These are phyloP conservation scores for Ostrea denselamellosa DNA, from an alignment of 1,140 invertebrate genomes.

Conservation along the genomic window DNA sequence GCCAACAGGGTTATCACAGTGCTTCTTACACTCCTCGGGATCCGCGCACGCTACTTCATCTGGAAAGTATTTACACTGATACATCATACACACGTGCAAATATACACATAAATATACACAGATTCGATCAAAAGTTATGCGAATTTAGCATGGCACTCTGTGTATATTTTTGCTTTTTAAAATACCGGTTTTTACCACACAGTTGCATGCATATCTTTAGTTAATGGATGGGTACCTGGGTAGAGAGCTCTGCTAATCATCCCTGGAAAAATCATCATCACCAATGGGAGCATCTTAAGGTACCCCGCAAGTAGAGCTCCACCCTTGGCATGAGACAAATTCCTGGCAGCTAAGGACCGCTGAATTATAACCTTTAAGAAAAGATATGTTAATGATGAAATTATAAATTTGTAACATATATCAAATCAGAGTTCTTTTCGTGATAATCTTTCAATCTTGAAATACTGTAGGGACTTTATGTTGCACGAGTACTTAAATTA, in stretches of 20 bases:
- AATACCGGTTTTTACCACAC: not conserved
- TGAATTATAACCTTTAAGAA: conserved; percentile 80
- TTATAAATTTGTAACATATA: not conserved
- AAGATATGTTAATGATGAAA: not conserved
- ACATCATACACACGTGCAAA: not conserved
- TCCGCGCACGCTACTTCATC: conserved; percentile 80
- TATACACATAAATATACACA: not conserved
- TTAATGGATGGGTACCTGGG: conserved; percentile 68
- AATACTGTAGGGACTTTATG: too few species aligned
- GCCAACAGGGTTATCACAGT: conserved; percentile 79
- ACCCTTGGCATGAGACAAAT: conserved; percentile 81
- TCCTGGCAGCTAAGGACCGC: conserved; percentile 80
- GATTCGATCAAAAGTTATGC: too few species aligned
- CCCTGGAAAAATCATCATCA: conserved; percentile 81
- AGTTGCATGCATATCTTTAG: not conserved
- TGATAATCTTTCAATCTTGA: too few species aligned
- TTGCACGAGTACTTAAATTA: too few species aligned
- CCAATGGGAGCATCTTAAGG: conserved; percentile 80
- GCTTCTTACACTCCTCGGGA: conserved; percentile 77
- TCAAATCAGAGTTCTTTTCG: too few species aligned
- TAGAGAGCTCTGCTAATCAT: conserved; percentile 81
- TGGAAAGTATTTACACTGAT: not conserved
- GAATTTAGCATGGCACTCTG: too few species aligned
- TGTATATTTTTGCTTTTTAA: not conserved
- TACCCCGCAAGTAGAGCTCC: conserved; percentile 81